Evolutionary conservation across 2,797 vertebrate genomes (phyloP).

Genomic region (Toxotes lorentzi): DNA sequence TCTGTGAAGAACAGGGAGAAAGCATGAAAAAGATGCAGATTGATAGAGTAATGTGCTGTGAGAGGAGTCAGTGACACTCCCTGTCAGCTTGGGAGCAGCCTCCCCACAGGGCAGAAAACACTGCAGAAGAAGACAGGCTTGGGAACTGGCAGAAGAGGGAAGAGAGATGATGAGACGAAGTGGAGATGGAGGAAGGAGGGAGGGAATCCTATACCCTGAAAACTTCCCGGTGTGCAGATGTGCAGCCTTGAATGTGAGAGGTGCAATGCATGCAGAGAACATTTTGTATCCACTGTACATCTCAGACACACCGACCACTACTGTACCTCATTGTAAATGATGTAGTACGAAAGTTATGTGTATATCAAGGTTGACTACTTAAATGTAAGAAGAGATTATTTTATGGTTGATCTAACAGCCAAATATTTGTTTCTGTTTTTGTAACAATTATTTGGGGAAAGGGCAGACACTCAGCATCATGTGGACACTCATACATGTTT

Average conservation of each 20-base stretch:
- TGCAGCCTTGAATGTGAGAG: slow-evolving; percentile 29
- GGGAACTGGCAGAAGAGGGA: slow-evolving; percentile 39
- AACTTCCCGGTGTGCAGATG: slow-evolving; percentile 49
- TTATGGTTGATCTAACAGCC: neutral
- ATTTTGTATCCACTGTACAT: slow-evolving; percentile 35
- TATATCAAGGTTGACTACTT: neutral
- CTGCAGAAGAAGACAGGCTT: slow-evolving; percentile 50
- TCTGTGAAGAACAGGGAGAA: slow-evolving; percentile 1
- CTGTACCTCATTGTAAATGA: neutral
- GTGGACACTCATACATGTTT: slow-evolving; percentile 11
- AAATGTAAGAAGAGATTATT: neutral
- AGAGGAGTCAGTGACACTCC: slow-evolving; percentile 56
- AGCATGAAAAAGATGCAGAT: slow-evolving; percentile 38
- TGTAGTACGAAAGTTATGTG: neutral
- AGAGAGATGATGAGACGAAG: slow-evolving; percentile 52
- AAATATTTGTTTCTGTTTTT: neutral
- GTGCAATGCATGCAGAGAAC: slow-evolving; percentile 8
- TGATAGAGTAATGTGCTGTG: slow-evolving; percentile 46
- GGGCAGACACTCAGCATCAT: neutral
- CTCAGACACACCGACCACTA: slow-evolving; percentile 15
- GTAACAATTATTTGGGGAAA: neutral
- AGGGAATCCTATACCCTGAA: slow-evolving; percentile 40
- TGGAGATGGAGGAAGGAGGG: slow-evolving; percentile 26
- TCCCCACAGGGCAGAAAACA: slow-evolving; percentile 55
- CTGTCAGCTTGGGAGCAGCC: slow-evolving; percentile 51